Conservation (phyloP, 2,797 vertebrate species). For the Tapera naevia region DNA sequence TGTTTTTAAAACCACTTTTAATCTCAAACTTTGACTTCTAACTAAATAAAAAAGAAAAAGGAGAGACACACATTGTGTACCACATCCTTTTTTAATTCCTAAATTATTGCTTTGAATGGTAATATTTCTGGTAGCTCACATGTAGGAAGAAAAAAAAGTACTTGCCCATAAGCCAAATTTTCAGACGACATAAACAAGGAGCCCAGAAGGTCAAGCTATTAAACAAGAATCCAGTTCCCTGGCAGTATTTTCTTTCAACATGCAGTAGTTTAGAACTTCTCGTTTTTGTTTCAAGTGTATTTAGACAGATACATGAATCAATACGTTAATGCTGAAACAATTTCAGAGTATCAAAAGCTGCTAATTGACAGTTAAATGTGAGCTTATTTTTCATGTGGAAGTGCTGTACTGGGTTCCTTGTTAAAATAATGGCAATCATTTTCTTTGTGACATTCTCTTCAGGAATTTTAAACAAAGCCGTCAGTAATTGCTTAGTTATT, state of each 20-base stretch:
- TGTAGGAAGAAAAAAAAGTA: not conserved
- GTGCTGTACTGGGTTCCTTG: slow-evolving; percentile 12
- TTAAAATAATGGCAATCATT: slow-evolving; percentile 69
- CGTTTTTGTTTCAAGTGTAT: slow-evolving; percentile 15
- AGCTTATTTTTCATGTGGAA: slow-evolving; percentile 64
- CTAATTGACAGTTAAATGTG: slow-evolving; percentile 68
- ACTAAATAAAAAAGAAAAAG: not conserved
- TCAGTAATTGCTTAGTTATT: slow-evolving; percentile 73
- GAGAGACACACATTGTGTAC: rapidly evolving
- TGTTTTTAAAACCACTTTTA: not conserved
- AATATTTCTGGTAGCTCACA: not conserved
- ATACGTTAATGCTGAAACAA: slow-evolving; percentile 35
- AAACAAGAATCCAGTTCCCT: not conserved
- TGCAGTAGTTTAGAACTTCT: not conserved
- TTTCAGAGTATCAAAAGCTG: slow-evolving; percentile 61
- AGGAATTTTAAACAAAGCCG: slow-evolving; percentile 74
- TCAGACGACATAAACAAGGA: not conserved
- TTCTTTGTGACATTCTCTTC: slow-evolving; percentile 66
- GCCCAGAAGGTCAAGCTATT: rapidly evolving
- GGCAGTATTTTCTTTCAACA: not conserved
- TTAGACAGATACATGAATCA: slow-evolving; percentile 11
- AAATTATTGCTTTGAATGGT: not conserved
- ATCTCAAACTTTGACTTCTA: not conserved
- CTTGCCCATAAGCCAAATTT: not conserved
- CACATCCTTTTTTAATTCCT: not conserved